Percentiles rank a stretch among this genome's conserved stretches.
Evolutionary conservation across 2,888 invertebrate species (phyloP).

Genomic region (Coecobrya sp.): DNA sequence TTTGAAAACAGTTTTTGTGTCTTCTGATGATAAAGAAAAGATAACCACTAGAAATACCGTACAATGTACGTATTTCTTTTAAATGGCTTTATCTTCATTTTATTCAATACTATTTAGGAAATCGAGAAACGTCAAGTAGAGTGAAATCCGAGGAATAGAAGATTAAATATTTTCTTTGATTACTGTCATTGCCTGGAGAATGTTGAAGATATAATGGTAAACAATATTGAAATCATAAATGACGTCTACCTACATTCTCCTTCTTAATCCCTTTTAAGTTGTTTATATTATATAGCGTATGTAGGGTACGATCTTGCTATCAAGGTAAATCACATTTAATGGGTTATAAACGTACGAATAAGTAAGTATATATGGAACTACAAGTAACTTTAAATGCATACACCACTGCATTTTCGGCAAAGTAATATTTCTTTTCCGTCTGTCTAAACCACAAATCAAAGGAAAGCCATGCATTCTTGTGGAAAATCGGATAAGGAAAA

Average conservation of each 20-base stretch:
- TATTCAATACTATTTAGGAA: conserved; percentile 6
- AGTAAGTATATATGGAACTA: background rate
- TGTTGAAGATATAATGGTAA: no score
- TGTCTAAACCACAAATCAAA: conserved; percentile 14
- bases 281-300: no score
- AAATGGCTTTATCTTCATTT: conserved; percentile 39
- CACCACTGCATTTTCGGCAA: background rate
- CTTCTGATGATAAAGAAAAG: conserved; percentile 40
- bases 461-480: conserved; percentile 35
- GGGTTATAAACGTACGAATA: no score
- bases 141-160: background rate
- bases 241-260: no score
- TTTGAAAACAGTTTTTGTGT: conserved; percentile 38
- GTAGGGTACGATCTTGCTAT: no score
- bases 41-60: conserved; percentile 16
- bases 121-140: conserved; percentile 1
- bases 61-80: background rate
- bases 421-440: conserved; percentile 12
- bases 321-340: background rate
- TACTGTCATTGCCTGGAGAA: background rate
- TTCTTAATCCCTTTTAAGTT: no score
- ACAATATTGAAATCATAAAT: no score
- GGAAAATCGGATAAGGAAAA: conserved; percentile 57
- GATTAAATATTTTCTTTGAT: conserved; percentile 42
- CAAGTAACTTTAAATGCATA: no score